Conservation (phyloP, 2,888 invertebrate species). For the Amorpha juglandis region DNA sequence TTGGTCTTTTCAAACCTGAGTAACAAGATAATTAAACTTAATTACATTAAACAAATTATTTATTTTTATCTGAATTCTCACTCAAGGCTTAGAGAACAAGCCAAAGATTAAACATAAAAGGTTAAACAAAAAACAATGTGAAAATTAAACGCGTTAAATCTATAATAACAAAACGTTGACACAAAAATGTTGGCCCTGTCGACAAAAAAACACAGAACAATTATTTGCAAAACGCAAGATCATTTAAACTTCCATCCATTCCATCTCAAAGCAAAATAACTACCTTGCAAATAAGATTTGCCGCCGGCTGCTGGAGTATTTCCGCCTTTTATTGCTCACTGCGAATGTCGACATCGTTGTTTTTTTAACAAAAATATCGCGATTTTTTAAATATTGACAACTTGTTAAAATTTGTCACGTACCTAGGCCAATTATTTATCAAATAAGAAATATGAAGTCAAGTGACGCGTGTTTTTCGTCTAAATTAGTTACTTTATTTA, state of each 20-base stretch:
- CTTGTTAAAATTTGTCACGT: slow-evolving; percentile 15
- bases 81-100: too few relatives aligned
- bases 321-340: slow-evolving; percentile 19
- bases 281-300: slow-evolving; percentile 36
- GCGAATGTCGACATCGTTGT: neutral
- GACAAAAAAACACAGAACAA: neutral
- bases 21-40: too few relatives aligned
- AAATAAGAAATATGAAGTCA: neutral
- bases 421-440: neutral
- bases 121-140: too few relatives aligned
- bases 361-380: slow-evolving; percentile 4
- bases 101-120: too few relatives aligned
- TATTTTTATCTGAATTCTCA: too few relatives aligned
- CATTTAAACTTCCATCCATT: slow-evolving; percentile 36
- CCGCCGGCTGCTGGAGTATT: slow-evolving; percentile 25
- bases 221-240: slow-evolving; percentile 33
- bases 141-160: too few relatives aligned
- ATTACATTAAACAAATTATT: too few relatives aligned
- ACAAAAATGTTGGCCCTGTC: too few relatives aligned
- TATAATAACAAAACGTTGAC: neutral
- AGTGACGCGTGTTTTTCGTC: neutral
- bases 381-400: neutral
- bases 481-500: neutral
- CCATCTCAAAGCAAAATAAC: slow-evolving; percentile 37
- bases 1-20: too few relatives aligned